Evolutionary conservation across 2,797 vertebrate species (phyloP).

Genomic region (Pelodytes ibericus): DNA sequence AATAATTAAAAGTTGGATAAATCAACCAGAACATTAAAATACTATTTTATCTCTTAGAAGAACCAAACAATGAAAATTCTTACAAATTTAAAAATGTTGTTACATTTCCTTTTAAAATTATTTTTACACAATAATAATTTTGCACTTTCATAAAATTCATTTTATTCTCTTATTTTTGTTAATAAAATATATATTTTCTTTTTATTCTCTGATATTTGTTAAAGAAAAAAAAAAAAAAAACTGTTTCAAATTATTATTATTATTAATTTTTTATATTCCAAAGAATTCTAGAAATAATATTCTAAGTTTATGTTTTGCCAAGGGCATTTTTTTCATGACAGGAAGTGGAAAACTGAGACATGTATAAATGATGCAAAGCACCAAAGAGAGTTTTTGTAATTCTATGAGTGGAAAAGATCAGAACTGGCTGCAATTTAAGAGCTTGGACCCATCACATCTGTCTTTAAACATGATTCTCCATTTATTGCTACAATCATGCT

Average conservation of each 20-base stretch:
- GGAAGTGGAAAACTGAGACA: constrained; percentile 24
- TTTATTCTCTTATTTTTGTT: too few relatives aligned
- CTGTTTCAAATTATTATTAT: too few relatives aligned
- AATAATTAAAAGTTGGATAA: background rate
- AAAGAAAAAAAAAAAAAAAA: too few relatives aligned
- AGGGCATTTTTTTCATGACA: constrained; percentile 40
- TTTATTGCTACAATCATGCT: constrained; percentile 49
- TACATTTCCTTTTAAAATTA: too few relatives aligned
- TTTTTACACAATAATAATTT: too few relatives aligned
- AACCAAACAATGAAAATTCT: background rate
- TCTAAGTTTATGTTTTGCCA: constrained; percentile 8
- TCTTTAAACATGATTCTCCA: constrained; percentile 39
- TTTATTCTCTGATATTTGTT: too few relatives aligned
- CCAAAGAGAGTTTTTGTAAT: constrained; percentile 50
- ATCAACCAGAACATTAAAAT: background rate
- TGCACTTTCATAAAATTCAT: too few relatives aligned
- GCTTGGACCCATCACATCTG: too few relatives aligned
- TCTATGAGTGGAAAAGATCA: constrained; percentile 41
- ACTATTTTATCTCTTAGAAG: background rate
- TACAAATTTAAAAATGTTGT: background rate
- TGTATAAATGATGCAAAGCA: constrained; percentile 51
- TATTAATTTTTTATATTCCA: background rate
- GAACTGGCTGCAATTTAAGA: constrained; percentile 35
- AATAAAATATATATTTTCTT: too few relatives aligned
- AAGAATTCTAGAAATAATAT: constrained; percentile 10